A percentile compares a stretch with the other conserved stretches of the same genome.
These are phyloP conservation scores for Octopus sinensis DNA, from an alignment of 1,140 invertebrate genomes.

Conservation along the genomic window DNA sequence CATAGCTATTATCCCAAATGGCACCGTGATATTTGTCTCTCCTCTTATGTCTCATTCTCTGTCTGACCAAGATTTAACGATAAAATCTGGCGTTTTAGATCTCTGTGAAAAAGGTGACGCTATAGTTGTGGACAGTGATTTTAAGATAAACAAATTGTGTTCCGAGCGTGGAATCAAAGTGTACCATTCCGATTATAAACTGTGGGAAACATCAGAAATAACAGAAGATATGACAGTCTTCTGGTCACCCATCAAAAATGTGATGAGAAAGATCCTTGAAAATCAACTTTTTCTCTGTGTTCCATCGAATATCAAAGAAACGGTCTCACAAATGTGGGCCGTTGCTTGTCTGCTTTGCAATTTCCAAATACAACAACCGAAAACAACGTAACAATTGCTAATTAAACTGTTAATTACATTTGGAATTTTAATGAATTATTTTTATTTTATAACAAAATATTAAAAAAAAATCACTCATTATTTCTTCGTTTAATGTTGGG, in stretches of 20 bases:
- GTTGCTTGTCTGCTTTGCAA: neutral
- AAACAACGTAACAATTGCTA: too few species aligned
- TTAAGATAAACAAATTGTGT: neutral
- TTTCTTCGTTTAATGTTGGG: too few species aligned
- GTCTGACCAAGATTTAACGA: neutral
- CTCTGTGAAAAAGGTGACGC: neutral
- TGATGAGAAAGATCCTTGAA: neutral
- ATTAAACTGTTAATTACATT: too few species aligned
- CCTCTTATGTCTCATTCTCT: neutral
- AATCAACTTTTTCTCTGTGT: neutral
- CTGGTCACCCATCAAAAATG: neutral
- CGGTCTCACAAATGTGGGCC: conserved; percentile 1
- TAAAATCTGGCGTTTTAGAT: neutral
- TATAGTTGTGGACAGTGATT: neutral
- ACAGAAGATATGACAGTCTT: neutral
- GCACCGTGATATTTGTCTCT: neutral
- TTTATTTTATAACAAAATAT: too few species aligned
- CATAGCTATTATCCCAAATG: neutral
- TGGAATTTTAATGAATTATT: too few species aligned
- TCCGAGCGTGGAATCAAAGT: neutral
- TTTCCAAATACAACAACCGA: neutral
- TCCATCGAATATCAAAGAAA: neutral
- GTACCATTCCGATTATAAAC: neutral
- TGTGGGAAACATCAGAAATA: neutral
- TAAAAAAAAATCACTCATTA: too few species aligned